These are phyloP conservation scores for Merops nubicus DNA, from an alignment of 2,113 vertebrate genomes.

Conservation along the genomic window DNA sequence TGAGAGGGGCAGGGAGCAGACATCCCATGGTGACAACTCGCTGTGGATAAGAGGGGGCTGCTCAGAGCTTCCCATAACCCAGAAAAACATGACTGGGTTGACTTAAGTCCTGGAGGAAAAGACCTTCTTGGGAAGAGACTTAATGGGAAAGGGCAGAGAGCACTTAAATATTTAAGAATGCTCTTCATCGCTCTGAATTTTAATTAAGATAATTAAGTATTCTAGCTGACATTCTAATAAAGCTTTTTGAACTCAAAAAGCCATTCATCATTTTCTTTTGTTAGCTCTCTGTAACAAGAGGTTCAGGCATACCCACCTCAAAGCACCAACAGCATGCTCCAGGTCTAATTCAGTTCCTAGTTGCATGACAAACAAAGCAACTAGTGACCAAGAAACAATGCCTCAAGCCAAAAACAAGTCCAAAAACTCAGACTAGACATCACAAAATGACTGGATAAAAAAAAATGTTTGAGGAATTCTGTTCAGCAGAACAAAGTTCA, in stretches of 20 bases:
- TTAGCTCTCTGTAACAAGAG: neutral
- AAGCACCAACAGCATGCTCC: neutral
- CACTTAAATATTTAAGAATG: constrained; percentile 28
- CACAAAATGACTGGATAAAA: neutral
- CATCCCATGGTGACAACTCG: neutral
- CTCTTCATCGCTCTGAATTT: neutral
- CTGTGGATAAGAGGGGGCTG: neutral
- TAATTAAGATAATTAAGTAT: constrained; percentile 55
- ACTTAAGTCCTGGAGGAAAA: neutral
- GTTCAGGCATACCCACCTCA: neutral
- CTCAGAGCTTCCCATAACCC: neutral
- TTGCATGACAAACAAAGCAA: neutral
- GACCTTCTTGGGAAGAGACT: neutral
- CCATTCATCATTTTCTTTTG: neutral
- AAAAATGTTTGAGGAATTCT: neutral
- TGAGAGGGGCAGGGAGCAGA: neutral
- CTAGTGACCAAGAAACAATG: neutral
- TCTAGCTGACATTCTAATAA: constrained; percentile 19
- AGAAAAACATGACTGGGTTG: neutral
- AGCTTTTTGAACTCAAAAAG: constrained; percentile 23
- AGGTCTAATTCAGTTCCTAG: neutral
- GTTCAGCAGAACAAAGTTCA: neutral
- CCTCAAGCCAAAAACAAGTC: neutral
- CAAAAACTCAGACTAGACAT: neutral
- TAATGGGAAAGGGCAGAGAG: constrained; percentile 33